These are phyloP conservation scores for Protomyctophum bolini DNA, from an alignment of 2,113 vertebrate genomes.

Conservation along the genomic window DNA sequence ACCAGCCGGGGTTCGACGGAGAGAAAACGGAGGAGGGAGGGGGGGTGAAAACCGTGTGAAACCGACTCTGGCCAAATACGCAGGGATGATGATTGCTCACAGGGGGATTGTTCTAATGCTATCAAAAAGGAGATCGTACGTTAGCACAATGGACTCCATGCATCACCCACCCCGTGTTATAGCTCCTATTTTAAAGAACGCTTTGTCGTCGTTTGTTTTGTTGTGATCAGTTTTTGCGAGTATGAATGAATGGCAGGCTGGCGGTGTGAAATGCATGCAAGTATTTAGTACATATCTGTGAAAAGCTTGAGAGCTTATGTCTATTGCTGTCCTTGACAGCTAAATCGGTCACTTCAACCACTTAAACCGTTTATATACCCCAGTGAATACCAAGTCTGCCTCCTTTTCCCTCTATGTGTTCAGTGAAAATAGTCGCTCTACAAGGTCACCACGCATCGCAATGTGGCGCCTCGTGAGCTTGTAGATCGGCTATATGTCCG, in stretches of 20 bases:
- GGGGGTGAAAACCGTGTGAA: conserved; percentile 71
- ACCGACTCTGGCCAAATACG: conserved; percentile 62
- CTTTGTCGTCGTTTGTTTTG: not conserved
- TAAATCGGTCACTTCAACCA: no score
- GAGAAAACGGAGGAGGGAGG: conserved; percentile 51
- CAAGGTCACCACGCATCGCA: no score
- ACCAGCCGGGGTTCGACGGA: conserved; percentile 46
- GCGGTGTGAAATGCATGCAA: not conserved
- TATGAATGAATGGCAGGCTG: conserved; percentile 10
- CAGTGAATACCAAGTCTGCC: no score
- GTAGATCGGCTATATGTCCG: no score
- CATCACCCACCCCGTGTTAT: conserved; percentile 38
- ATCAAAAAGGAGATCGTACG: conserved; percentile 63
- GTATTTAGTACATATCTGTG: no score
- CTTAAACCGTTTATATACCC: no score
- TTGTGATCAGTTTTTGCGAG: conserved; percentile 6
- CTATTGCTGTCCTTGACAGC: no score
- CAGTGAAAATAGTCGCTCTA: no score
- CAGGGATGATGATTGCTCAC: conserved; percentile 63
- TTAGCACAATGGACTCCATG: conserved; percentile 43
- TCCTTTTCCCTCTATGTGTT: no score
- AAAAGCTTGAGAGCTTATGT: no score
- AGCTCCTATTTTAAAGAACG: conserved; percentile 43
- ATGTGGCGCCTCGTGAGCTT: no score
- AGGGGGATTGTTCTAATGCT: conserved; percentile 60